Conservation (phyloP, 92 coral and sea anemone genomes). For the Heliopora coerulea region DNA sequence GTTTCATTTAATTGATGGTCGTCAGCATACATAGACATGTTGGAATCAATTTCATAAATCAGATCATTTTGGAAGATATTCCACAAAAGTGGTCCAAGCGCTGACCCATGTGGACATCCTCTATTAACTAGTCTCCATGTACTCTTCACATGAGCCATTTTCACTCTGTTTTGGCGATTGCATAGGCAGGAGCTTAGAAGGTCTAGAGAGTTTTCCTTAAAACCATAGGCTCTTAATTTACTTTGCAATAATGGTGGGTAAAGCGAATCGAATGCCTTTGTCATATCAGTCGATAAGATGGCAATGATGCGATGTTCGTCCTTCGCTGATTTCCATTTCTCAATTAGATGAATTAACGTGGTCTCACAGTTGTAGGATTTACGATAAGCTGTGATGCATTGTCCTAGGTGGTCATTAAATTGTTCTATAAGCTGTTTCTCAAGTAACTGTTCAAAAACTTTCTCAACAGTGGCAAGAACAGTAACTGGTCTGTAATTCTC, state of each 20-base stretch:
- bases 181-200: slow-evolving; percentile 50
- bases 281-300: slow-evolving; percentile 51
- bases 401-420: slow-evolving; percentile 43
- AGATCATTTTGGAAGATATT: slow-evolving; percentile 62
- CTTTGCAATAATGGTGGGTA: slow-evolving; percentile 54
- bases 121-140: slow-evolving; percentile 39
- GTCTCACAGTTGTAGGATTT: slow-evolving; percentile 53
- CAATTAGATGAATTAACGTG: slow-evolving; percentile 47
- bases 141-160: slow-evolving; percentile 41
- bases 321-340: slow-evolving; percentile 49
- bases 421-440: slow-evolving; percentile 7
- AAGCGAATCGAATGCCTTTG: slow-evolving; percentile 63
- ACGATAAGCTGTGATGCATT: slow-evolving; percentile 50
- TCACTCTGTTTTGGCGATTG: slow-evolving; percentile 42
- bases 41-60: slow-evolving; percentile 49
- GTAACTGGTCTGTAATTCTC: slow-evolving; percentile 45
- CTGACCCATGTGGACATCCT: slow-evolving; percentile 63
- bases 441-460: slow-evolving; percentile 41
- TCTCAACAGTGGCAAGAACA: slow-evolving; percentile 27
- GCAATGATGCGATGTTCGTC: slow-evolving; percentile 40
- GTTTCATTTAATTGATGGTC: slow-evolving; percentile 59
- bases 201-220: slow-evolving; percentile 12
- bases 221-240: slow-evolving; percentile 58
- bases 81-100: slow-evolving; percentile 58
- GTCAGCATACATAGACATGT: slow-evolving; percentile 59